Evolutionary conservation across 2,113 vertebrate species (phyloP).

Genomic region (Lampris megalopsis): DNA sequence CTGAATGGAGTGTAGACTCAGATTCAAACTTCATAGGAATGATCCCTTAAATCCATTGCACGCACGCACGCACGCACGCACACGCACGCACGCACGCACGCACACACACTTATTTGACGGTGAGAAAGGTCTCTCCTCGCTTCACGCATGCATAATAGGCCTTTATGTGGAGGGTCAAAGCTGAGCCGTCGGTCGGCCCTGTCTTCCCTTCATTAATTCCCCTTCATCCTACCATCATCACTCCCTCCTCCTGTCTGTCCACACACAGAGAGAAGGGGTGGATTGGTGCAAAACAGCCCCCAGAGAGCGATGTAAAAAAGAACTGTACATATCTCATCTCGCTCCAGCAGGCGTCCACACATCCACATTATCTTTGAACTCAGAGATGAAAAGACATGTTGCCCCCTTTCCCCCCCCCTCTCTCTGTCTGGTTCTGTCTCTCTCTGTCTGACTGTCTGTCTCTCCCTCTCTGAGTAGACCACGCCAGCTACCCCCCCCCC

Average conservation of each 20-base stretch:
- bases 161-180: constrained; percentile 57
- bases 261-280: background rate
- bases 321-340: background rate
- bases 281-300: no score
- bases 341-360: background rate
- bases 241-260: constrained; percentile 16
- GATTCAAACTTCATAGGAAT: no score
- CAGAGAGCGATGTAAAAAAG: no score
- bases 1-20: no score
- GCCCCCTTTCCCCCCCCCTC: background rate
- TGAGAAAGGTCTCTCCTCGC: constrained; percentile 45
- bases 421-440: no score
- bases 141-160: constrained; percentile 55
- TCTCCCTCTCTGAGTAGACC: no score
- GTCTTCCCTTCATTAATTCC: constrained; percentile 8
- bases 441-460: background rate
- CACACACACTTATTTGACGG: constrained; percentile 5
- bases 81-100: constrained; percentile 21
- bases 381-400: background rate
- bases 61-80: background rate
- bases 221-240: constrained; percentile 61
- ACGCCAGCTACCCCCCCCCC: background rate
- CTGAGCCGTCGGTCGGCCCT: background rate
- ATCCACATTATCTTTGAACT: constrained; percentile 1
- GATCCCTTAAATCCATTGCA: background rate